Conservation (phyloP, 2,797 vertebrate genomes). For the Anabas testudineus region DNA sequence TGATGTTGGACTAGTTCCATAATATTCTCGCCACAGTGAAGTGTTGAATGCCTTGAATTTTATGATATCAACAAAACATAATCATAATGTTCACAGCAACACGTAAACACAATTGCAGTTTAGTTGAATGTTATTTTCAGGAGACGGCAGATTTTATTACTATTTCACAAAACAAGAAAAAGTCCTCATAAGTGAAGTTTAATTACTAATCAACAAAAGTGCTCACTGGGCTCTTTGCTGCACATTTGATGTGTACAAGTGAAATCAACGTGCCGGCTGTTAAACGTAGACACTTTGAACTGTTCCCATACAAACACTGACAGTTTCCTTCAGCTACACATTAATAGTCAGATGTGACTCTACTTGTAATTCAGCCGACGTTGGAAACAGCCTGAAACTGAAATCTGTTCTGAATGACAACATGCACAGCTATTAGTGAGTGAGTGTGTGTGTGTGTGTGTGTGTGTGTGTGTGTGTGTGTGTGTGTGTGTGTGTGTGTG, state of each 20-base stretch:
- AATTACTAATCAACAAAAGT: too few species aligned
- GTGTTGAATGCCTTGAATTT: too few species aligned
- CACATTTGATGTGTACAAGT: background rate
- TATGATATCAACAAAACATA: too few species aligned
- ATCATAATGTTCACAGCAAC: too few species aligned
- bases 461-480: constrained; percentile 12
- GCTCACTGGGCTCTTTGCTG: too few species aligned
- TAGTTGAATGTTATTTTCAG: too few species aligned
- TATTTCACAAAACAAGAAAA: too few species aligned
- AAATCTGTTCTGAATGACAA: constrained; percentile 45
- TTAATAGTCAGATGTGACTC: constrained; percentile 16
- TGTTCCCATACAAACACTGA: background rate
- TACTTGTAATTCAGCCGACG: constrained; percentile 13
- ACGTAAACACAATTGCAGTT: too few species aligned
- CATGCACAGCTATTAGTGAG: constrained; percentile 18
- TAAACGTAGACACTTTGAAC: background rate
- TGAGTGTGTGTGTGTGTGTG: constrained; percentile 10
- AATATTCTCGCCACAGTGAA: too few species aligned
- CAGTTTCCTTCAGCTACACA: background rate
- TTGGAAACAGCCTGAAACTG: constrained; percentile 11
- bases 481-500: constrained; percentile 17
- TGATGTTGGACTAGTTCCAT: too few species aligned
- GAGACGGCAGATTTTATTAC: too few species aligned
- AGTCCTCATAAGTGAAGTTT: too few species aligned
- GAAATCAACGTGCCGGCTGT: background rate